These are phyloP conservation scores for Pangasius krempfi DNA, from an alignment of 2,797 vertebrate genomes.

Conservation along the genomic window DNA sequence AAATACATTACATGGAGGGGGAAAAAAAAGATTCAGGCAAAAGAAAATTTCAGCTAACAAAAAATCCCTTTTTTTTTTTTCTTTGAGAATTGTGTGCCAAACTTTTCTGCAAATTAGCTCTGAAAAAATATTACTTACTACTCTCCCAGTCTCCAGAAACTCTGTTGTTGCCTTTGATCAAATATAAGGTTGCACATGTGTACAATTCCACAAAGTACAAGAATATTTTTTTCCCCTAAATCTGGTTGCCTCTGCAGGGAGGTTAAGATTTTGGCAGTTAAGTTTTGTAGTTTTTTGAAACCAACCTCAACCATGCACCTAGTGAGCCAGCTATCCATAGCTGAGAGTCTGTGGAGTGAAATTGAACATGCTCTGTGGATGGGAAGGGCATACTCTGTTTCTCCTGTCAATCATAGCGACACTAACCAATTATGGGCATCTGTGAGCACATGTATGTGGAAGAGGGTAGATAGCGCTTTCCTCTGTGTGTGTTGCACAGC, in stretches of 20 bases:
- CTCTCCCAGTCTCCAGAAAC: not conserved
- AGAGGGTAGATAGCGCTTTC: not conserved
- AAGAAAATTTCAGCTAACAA: not conserved
- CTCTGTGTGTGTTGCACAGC: not conserved
- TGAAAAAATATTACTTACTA: not conserved
- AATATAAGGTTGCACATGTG: too few species aligned
- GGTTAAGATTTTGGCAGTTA: not conserved
- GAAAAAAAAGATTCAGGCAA: not conserved
- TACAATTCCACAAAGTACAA: not conserved
- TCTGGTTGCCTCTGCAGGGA: not conserved
- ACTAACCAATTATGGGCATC: not conserved
- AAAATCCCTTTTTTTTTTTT: not conserved
- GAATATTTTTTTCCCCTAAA: not conserved
- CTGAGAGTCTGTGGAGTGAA: not conserved
- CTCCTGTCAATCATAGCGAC: not conserved
- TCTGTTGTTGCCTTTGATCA: not conserved
- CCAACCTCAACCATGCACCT: not conserved
- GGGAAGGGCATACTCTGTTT: not conserved
- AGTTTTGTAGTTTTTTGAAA: not conserved
- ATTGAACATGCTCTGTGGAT: not conserved
- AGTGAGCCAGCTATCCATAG: not conserved
- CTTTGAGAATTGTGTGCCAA: not conserved
- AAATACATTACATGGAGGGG: not conserved
- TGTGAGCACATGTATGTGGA: not conserved
- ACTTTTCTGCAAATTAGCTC: not conserved